Base-by-base conservation (phyloP, 2,888 invertebrate genomes). In the Macrophya annulata region DNA sequence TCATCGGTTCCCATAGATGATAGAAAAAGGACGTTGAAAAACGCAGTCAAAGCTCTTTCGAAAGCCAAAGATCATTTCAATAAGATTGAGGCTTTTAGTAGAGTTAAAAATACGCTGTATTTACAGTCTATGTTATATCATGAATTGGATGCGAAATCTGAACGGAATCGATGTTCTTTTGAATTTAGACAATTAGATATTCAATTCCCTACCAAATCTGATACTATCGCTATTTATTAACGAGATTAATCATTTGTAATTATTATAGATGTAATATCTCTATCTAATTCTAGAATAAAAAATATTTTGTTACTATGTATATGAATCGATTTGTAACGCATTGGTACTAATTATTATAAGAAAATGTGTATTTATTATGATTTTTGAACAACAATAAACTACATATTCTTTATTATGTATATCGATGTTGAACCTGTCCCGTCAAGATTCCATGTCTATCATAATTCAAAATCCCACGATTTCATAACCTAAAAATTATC, bases 131-230 rank as follows among this genome's bases (percentile, higher is more conserved):
- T 90, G 88, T 94, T 97, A 0, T 97, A 96, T 90, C 95, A 98
- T 90, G 96, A 96, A 88, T 94, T 98, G 3, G 96, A 96, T 1
- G 95, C 96, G 90, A 94, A 95, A 17, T 94, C 95, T 0, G 96
- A 97, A 88, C 95, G 98, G 86, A 98, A 98, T 93, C 96, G 96
- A 89, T 97, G 96, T 91, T 96, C 98, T 0, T 96, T 96, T 91
- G 96, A 97, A 93, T 98, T 97, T 91, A 95, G 96, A 86, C 96
- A 96, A 88, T 94, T 98, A 82, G 97, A 97, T 92, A 95, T 96
- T 88, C 97, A 97, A 90, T 96, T 96, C 93, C 95, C 95, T 21
- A 94, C 96, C 79, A 95, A 96, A 92, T 94, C 95, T 87, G 94
- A 94, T 84, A 94, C 94, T 88, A 94, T 90, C 76, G 89, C 89